Conservation (phyloP, 1,140 invertebrate species). For the Aphelenchoides besseyi region DNA sequence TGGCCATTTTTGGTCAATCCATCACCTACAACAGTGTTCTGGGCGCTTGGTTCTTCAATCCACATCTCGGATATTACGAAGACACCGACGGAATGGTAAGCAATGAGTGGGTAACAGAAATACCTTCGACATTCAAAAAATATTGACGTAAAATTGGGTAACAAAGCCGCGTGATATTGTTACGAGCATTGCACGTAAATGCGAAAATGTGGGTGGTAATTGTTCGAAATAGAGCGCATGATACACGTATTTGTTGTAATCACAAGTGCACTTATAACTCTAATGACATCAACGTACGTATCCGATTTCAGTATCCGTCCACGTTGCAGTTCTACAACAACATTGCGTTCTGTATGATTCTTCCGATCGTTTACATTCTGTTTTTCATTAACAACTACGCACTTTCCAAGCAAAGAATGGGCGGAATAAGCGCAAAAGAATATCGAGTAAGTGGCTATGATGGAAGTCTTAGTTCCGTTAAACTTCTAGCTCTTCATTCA, state of each 20-base stretch:
- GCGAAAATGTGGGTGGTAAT: no score
- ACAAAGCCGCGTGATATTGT: no score
- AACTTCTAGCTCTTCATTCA: background rate
- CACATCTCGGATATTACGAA: background rate
- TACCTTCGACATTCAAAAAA: no score
- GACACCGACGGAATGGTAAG: background rate
- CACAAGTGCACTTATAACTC: no score
- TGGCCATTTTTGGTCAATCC: background rate
- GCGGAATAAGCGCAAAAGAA: background rate
- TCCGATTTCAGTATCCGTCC: background rate
- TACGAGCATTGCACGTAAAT: background rate
- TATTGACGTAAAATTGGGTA: no score
- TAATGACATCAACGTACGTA: no score
- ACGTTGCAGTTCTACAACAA: background rate
- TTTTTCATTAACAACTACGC: constrained; percentile 1
- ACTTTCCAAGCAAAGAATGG: background rate
- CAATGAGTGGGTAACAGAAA: no score
- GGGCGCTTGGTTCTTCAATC: background rate
- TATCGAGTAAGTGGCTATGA: background rate
- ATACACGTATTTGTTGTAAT: no score
- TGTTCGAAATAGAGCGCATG: no score
- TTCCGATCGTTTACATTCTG: background rate
- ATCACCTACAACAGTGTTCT: background rate
- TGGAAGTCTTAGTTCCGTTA: background rate
- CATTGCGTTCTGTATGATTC: background rate